Conservation (phyloP, 1,140 invertebrate genomes). For the Apis dorsata region DNA sequence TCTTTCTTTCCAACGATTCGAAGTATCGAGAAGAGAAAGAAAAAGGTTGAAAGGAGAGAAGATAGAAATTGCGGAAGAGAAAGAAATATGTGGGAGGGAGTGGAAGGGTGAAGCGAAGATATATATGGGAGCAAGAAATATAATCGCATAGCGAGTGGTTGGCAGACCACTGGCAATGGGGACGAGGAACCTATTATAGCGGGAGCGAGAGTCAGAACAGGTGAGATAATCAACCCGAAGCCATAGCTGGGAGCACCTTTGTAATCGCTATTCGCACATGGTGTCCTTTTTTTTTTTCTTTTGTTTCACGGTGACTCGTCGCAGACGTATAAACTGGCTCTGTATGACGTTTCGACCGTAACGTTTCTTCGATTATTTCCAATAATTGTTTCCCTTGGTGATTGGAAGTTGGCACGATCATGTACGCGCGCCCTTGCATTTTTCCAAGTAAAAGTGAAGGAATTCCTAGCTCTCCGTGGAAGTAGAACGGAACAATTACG, state of each 20-base stretch:
- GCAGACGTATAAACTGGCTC: background rate
- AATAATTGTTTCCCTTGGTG: conserved; percentile 51
- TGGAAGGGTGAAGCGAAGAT: conserved; percentile 34
- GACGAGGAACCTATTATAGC: conserved; percentile 75
- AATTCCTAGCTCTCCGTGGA: no score
- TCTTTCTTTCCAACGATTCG: no score
- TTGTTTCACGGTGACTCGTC: conserved; percentile 49
- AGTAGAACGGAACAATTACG: background rate
- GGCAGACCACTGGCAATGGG: conserved; percentile 66
- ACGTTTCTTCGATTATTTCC: conserved; percentile 41
- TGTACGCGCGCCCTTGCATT: background rate
- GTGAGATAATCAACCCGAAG: conserved; percentile 78
- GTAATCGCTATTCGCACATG: conserved; percentile 72
- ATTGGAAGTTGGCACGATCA: background rate
- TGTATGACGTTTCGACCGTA: conserved; percentile 34
- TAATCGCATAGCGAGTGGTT: conserved; percentile 70
- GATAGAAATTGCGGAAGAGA: conserved; percentile 8
- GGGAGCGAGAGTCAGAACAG: conserved; percentile 75
- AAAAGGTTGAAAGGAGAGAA: no score
- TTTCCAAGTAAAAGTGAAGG: background rate
- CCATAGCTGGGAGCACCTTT: conserved; percentile 67
- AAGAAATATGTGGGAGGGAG: conserved; percentile 28
- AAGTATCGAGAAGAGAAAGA: background rate
- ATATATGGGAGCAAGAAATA: conserved; percentile 70
- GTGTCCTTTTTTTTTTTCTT: conserved; percentile 65